Evolutionary conservation across 1,140 invertebrate species (phyloP).

Genomic region (Leptonema lineaticorne): DNA sequence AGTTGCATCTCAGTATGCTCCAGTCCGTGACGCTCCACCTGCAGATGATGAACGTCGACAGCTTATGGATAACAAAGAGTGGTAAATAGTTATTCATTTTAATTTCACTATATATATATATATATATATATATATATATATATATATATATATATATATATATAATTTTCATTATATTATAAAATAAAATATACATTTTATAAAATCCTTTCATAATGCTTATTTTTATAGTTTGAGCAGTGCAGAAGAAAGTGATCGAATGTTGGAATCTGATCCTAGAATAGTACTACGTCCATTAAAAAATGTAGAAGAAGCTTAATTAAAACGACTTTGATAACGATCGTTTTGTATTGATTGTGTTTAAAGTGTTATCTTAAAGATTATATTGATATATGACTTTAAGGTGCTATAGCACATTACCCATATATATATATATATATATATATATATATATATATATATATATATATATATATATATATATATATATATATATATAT

Average conservation of each 20-base stretch:
- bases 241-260: constrained; percentile 66
- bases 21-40: constrained; percentile 66
- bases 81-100: too few relatives aligned
- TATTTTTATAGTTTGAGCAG: constrained; percentile 58
- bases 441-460: not conserved
- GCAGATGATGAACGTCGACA: constrained; percentile 66
- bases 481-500: not conserved
- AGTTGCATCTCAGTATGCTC: constrained; percentile 68
- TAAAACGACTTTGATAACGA: not conserved
- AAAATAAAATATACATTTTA: not conserved
- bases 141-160: too few relatives aligned
- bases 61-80: constrained; percentile 70
- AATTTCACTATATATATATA: too few relatives aligned
- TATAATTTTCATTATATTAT: too few relatives aligned
- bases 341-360: constrained; percentile 1
- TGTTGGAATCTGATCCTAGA: constrained; percentile 65
- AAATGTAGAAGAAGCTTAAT: constrained; percentile 56
- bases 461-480: constrained; percentile 1
- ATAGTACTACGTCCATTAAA: constrained; percentile 62
- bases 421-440: not conserved
- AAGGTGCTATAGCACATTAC: not conserved
- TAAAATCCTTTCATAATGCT: constrained; percentile 19
- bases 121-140: too few relatives aligned
- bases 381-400: not conserved
- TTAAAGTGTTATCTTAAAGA: not conserved